Base-by-base conservation (phyloP, 2,113 vertebrate genomes). In the Pristiophorus japonicus region DNA sequence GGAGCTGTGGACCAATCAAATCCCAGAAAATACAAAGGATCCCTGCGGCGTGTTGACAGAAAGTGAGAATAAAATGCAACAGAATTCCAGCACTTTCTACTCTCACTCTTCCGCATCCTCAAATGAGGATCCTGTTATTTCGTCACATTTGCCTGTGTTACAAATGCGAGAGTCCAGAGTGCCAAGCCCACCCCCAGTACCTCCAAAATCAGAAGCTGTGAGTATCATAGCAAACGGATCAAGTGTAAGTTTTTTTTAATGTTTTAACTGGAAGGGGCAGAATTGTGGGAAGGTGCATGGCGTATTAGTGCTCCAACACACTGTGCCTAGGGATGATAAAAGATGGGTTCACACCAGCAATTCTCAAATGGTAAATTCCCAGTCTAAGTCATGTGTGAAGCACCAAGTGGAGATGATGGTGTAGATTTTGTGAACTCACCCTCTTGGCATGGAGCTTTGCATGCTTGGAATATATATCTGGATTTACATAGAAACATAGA, bases 121-220 rank as follows among this genome's bases (percentile, higher is more conserved):
- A 30, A 45, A 97, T 96, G 98, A 98, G 10, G 97, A 97, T 11
- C 96, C 97, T 18, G 85, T 97, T 51, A 97, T 97, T 95, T 97
- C 96, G 85, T 95, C 95, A 81, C 96, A 34, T 81, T 38, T 30
- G 75, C 96, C 34, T 87, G 90, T 98, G 94, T 97, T 97, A 96
- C 96, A 96, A 38, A 96, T 97, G 95, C 97, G 98, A 0, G 98
- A 98, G 94, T 95, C 97, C 16, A 97, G 97, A 95, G 98, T 98
- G 87, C 96, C 97, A 0, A 97, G 97, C 1, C 98, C 99, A 0
- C 99, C 99, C 8, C 99, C 99, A 0, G 98, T 99, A 63, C 99
- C 99, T n/a, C 99, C 99, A 96, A 99, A 99, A 96, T 99, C 99
- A 1, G 98, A 99, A 97, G 99, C 99, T 97, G 99, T 99, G 97